phyloP scores from a whole-genome alignment of 2,113 vertebrate genomes.

The Oncorhynchus keta region DNA sequence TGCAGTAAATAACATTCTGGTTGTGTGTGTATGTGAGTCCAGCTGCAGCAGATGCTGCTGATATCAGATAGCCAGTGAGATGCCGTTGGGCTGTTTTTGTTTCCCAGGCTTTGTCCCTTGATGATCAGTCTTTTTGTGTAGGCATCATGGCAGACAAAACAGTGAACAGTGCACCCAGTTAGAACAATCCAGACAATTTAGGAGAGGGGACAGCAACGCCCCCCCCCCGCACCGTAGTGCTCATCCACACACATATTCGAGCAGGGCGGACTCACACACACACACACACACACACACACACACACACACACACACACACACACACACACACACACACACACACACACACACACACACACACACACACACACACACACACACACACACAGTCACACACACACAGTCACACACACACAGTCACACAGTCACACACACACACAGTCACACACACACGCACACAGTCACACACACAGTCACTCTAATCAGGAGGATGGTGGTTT shows the following conservation, averaged over 20 bases:
- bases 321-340: no score
- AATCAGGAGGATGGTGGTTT: constrained; percentile 22
- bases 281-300: no score
- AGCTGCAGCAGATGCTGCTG: constrained; percentile 42
- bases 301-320: no score
- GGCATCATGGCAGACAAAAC: constrained; percentile 65
- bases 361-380: no score
- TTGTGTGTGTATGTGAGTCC: not conserved
- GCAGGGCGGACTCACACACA: no score
- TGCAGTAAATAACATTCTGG: not conserved
- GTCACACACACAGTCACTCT: not conserved
- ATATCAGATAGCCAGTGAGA: constrained; percentile 45
- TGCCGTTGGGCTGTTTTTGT: constrained; percentile 28
- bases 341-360: no score
- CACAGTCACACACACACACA: no score
- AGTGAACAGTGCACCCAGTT: constrained; percentile 28
- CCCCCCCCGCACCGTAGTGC: not conserved
- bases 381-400: no score
- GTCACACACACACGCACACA: no score
- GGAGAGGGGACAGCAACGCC: not conserved
- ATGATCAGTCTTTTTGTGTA: constrained; percentile 46
- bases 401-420: no score
- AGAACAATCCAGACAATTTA: constrained; percentile 31
- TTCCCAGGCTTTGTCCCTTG: constrained; percentile 53
- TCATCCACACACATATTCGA: no score